Base-by-base conservation (phyloP, 2,888 invertebrate genomes). In the Ctena decussata region DNA sequence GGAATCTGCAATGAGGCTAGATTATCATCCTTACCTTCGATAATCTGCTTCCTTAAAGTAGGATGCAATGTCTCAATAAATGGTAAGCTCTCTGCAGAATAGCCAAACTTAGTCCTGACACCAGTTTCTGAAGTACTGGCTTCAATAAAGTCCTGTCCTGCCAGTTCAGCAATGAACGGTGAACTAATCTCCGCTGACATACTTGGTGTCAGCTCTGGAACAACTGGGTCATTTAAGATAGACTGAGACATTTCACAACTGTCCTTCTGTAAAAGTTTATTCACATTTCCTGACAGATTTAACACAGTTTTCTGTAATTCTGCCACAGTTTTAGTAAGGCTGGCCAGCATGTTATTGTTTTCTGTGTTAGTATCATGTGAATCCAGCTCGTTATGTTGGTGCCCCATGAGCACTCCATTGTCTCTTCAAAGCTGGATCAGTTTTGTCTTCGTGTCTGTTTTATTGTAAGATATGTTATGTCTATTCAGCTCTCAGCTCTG, bases 11-110 rank as follows among this genome's bases (percentile, higher is more conserved):
- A 39, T 1, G 30, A 39, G 11, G 75, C 53, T 21, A 53, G 30
- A 35, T 53, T 75, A 3, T 53, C 57, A 12, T 75, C 75, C 35
- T 75, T 75, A 27, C 53, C 75, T n/a, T n/a, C n/a, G n/a, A n/a
- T n/a, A n/a, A n/a, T n/a, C n/a, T n/a, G n/a, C n/a, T n/a, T n/a
- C n/a, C 11, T 75, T 44, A n/a, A 30, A 32, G 53, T 37, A 1
- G 75, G 75, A 30, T 49, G 35, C 1, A 53, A 32, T n/a, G 57
- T 75, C 21, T 75, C 75, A 5, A n/a, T n/a, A n/a, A 53, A 75
- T 5, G 75, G 57, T n/a, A 75, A 75, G 18, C 44, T 44, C n/a
- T 75, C 57, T 8, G 35, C 53, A 2, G 75, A 41, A n/a, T n/a
- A n/a, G n/a, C n/a, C n/a, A n/a, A n/a, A n/a, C n/a, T n/a, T n/a